Evolutionary conservation across 2,797 vertebrate species (phyloP).

Genomic region (Cuniculus paca): DNA sequence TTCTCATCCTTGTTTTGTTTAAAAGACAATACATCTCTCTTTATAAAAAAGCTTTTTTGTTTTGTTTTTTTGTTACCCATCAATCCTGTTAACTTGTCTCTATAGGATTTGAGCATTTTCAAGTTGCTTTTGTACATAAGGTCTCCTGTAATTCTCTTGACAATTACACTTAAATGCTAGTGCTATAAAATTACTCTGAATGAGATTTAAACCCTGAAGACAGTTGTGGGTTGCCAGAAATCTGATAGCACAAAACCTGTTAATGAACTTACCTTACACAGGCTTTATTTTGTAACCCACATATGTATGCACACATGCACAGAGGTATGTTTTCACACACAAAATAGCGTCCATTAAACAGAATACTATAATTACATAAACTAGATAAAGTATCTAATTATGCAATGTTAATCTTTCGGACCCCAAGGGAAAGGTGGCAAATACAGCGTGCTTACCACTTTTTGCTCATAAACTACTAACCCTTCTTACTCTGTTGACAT

Average conservation of each 20-base stretch:
- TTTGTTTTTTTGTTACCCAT: background rate
- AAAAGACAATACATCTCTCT: background rate
- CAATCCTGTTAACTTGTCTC: background rate
- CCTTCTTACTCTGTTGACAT: background rate
- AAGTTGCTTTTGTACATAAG: background rate
- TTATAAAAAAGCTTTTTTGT: background rate
- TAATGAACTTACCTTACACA: background rate
- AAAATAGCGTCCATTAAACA: background rate
- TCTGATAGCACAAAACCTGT: background rate
- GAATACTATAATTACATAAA: background rate
- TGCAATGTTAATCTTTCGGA: background rate
- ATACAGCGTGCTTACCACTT: background rate
- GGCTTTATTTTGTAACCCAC: background rate
- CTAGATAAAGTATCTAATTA: background rate
- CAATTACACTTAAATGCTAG: slow-evolving; percentile 18
- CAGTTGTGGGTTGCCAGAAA: background rate
- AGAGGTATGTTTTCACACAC: background rate
- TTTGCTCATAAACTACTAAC: background rate
- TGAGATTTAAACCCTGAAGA: slow-evolving; percentile 39
- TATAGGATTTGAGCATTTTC: background rate
- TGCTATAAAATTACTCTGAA: slow-evolving; percentile 48
- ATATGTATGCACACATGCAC: background rate
- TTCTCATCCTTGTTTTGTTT: background rate
- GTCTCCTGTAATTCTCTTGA: slow-evolving; percentile 28
- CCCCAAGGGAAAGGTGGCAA: background rate